Evolutionary conservation across 2,797 vertebrate genomes (phyloP).

Genomic region (Aldrovandia affinis): DNA sequence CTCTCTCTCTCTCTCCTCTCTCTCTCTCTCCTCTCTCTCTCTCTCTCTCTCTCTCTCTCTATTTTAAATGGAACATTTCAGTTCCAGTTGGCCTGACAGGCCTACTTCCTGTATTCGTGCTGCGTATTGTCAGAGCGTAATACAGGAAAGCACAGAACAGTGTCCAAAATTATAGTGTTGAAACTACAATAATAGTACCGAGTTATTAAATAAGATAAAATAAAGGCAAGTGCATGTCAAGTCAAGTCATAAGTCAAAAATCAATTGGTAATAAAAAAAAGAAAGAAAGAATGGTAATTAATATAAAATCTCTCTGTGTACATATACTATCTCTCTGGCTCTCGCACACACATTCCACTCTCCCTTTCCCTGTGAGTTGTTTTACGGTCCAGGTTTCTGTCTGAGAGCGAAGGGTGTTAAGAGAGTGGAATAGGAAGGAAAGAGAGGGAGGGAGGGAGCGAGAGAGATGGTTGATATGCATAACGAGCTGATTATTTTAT

Average conservation of each 20-base stretch:
- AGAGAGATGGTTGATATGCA: not conserved
- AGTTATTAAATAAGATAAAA: not conserved
- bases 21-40: conserved; percentile 32
- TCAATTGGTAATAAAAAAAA: not conserved
- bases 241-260: not conserved
- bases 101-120: not conserved
- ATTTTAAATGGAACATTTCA: not conserved
- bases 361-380: not conserved
- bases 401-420: conserved; percentile 24
- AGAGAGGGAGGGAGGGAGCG: not conserved
- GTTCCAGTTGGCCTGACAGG: not conserved
- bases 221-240: not conserved
- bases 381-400: not conserved
- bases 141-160: not conserved
- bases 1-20: conserved; percentile 32
- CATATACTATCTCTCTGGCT: too few relatives aligned
- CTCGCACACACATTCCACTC: not conserved
- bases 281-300: not conserved
- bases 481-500: not conserved
- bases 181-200: not conserved
- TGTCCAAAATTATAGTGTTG: not conserved
- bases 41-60: conserved; percentile 5
- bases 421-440: not conserved
- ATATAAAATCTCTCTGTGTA: conserved; percentile 26
- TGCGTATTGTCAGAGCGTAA: not conserved